Evolutionary conservation across 2,888 invertebrate genomes (phyloP).

Genomic region (Panzeria rudis): DNA sequence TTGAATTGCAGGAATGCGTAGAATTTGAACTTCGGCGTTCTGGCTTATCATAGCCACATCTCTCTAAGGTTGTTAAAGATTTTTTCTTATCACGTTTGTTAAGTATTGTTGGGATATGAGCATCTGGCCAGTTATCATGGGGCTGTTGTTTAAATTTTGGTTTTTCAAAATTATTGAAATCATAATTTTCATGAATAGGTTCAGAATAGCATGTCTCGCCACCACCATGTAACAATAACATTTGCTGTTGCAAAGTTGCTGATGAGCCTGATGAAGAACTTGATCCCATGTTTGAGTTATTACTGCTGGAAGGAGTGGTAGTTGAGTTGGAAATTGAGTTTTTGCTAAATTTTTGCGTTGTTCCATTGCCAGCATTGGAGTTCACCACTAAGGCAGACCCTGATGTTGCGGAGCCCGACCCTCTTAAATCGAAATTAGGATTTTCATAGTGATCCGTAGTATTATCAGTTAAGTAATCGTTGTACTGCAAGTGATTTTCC

Average conservation of each 20-base stretch:
- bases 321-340: slow-evolving; percentile 74
- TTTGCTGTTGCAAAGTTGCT: slow-evolving; percentile 78
- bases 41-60: slow-evolving; percentile 78
- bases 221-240: slow-evolving; percentile 75
- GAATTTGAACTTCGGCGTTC: slow-evolving; percentile 82
- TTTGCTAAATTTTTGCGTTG: slow-evolving; percentile 74
- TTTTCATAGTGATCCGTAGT: slow-evolving; percentile 84
- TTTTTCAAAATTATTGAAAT: slow-evolving; percentile 87
- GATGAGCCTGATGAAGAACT: slow-evolving; percentile 76
- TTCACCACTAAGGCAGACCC: slow-evolving; percentile 65
- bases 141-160: slow-evolving; percentile 83
- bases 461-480: slow-evolving; percentile 80
- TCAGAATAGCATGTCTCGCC: slow-evolving; percentile 83
- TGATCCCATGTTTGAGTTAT: slow-evolving; percentile 64
- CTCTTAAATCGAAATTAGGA: slow-evolving; percentile 83
- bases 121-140: slow-evolving; percentile 75
- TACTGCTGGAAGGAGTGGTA: slow-evolving; percentile 73
- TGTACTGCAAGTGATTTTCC: slow-evolving; percentile 75
- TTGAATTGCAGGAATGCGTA: slow-evolving; percentile 80
- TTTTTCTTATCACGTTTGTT: slow-evolving; percentile 71
- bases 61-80: slow-evolving; percentile 75
- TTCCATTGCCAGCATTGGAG: slow-evolving; percentile 51
- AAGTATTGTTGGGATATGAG: slow-evolving; percentile 47
- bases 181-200: slow-evolving; percentile 81
- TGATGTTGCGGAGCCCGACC: slow-evolving; percentile 61